Evolutionary conservation across 2,113 vertebrate species (phyloP), one percentile per base, ranked within the genome.

Genomic region (Otis tarda): DNA sequence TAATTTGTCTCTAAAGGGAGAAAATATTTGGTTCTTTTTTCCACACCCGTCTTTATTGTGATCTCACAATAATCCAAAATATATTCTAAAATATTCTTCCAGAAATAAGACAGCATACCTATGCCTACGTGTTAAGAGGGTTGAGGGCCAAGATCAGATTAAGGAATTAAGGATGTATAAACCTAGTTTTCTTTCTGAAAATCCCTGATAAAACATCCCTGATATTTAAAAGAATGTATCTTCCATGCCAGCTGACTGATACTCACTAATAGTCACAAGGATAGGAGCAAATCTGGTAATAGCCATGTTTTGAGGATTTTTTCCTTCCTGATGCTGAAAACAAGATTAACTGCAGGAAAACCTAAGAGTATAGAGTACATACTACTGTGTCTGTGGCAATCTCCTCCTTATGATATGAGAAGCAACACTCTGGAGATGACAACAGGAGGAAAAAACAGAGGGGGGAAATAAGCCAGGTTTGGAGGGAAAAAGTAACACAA

Each of bases 251-350:
- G 52, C 50, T 86, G 83, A 92, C 37, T 78, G 41, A 87, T 79
- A 65, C 47, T 92, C 53, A 70, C 64, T 5, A 43, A 90, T 60
- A 82, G 70, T 43, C 76, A 90, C 52, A 79, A 75, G 68, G 52
- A 80, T 33, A 87, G 76, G 94, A 81, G 56, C 27, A 94, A 81
- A 95, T 89, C 89, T 91, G 60, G n/a, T 74, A 96, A 84, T 37
- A 96, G 89, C 78, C 74, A 68, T 75, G 52, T 87, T 91, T 89
- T 4, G 5, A 74, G 65, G 81, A 89, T 82, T 95, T 89, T 89
- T 94, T 81, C n/a, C 37, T 87, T 89, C 74, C 56, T 52, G 25
- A 84, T 87, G 77, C 35, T 89, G 87, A 87, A 86, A 94, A 90
- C 0, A 86, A 61, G 83, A 81, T 89, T 90, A 95, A 69, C 64